Base-by-base conservation (phyloP, 2,113 vertebrate genomes). In the Madoqua kirkii region DNA sequence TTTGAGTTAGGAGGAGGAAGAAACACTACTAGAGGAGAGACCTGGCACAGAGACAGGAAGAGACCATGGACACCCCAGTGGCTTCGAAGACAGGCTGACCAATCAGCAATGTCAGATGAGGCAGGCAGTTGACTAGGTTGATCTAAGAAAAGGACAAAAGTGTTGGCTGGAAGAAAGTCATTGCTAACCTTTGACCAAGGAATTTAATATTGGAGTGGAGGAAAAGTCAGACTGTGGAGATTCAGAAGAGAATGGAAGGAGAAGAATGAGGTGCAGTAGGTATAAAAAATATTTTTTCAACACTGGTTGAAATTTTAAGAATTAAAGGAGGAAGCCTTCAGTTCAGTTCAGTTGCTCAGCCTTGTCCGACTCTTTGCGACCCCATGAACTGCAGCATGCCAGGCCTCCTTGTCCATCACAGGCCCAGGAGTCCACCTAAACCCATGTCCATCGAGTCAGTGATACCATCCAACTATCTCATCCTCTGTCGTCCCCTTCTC, bases 71-170 rank as follows among this genome's bases (percentile, higher is more conserved):
- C 7, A 15, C 29, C 3, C 31, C 43, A 54, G 52, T 54, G 71
- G 43, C 29, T 25, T 6, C 0, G 3, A 60, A 43, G 40, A 60
- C 0, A 57, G 50, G 29, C n/a, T 57, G 76, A 11, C 67, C 4
- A 52, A 45, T 45, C 67, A 71, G 64, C 33, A 45, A 1, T 25
- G 52, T 85, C 48, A 71, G 85, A 48, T 1, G 91, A 93, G 25
- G n/a, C 43, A 48, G 79, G n/a, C 67, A 36, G 3, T 60, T 83
- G 23, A 82, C 16, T 43, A 59, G 36, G 52, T 71, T 86, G 52
- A 52, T 59, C 25, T 74, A 29, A 87, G 71, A 93, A 86, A 50
- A 55, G 48, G 45, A 90, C 36, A 33, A 40, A 36, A 62, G 50
- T 29, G 17, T n/a, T 94, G 71, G 25, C 36, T 40, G 76, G 45